Conservation (phyloP, 2,888 invertebrate species). For the Diabrotica balteata region DNA sequence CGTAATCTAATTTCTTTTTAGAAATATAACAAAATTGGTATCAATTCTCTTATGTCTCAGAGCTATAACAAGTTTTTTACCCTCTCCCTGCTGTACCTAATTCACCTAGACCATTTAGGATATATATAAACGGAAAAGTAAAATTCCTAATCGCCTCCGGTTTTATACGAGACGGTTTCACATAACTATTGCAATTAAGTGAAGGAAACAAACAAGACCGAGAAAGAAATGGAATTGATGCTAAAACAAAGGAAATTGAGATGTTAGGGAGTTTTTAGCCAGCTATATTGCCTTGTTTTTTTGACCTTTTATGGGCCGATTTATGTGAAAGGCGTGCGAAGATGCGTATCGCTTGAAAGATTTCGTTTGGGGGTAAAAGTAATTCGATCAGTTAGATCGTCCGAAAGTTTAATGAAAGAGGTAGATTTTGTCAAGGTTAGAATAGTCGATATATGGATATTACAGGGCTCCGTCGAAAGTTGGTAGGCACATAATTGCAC, state of each 20-base stretch:
- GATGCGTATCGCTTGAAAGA: neutral
- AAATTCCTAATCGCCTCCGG: constrained; percentile 20
- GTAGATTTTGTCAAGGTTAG: neutral
- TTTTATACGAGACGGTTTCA: constrained; percentile 16
- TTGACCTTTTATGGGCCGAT: constrained; percentile 19
- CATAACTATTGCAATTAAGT: constrained; percentile 25
- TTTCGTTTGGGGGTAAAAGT: constrained; percentile 3
- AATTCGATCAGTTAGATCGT: constrained; percentile 10
- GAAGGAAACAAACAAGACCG: constrained; percentile 23
- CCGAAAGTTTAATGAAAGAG: neutral
- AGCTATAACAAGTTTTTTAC: no score
- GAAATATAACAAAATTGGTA: no score
- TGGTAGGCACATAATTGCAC: no score
- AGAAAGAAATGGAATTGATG: constrained; percentile 22
- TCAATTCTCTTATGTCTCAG: no score
- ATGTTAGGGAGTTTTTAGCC: constrained; percentile 22
- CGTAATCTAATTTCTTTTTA: no score
- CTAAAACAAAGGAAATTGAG: constrained; percentile 25
- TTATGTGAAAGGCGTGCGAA: constrained; percentile 16
- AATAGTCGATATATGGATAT: no score
- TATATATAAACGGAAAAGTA: constrained; percentile 8
- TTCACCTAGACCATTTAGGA: constrained; percentile 15
- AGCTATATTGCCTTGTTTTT: constrained; percentile 26
- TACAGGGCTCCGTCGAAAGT: no score
- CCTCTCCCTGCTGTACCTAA: neutral